A percentile compares a stretch with the other conserved stretches of the same genome.
phyloP scores from a whole-genome alignment of 2,888 invertebrate species.

The Lasius platythorax region DNA sequence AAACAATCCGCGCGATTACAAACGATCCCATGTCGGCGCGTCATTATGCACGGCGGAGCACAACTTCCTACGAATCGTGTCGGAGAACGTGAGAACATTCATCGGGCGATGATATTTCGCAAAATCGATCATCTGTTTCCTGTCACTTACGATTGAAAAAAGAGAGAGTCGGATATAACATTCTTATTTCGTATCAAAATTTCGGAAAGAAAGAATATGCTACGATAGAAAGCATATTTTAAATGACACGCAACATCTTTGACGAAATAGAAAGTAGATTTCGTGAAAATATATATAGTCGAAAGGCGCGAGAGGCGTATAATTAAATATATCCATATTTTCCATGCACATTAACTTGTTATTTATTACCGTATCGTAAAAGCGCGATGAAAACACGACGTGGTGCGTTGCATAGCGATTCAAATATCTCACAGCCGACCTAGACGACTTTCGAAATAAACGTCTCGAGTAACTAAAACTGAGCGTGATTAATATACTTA shows the following conservation, averaged over 20 bases:
- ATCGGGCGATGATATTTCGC: background rate
- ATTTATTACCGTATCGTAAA: background rate
- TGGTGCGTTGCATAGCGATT: background rate
- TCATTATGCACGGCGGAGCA: slow-evolving; percentile 5
- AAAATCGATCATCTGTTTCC: background rate
- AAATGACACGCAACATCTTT: background rate
- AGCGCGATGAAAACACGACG: background rate
- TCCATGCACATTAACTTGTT: background rate
- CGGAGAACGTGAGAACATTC: background rate
- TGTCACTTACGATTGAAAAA: background rate
- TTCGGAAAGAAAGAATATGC: background rate
- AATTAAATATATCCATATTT: slow-evolving; percentile 6
- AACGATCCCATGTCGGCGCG: slow-evolving; percentile 39
- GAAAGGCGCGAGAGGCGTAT: background rate
- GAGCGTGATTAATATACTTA: slow-evolving; percentile 42
- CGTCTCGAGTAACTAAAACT: slow-evolving; percentile 41
- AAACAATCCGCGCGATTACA: slow-evolving; percentile 44
- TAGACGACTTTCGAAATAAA: slow-evolving; percentile 48
- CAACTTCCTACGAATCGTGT: slow-evolving; percentile 10
- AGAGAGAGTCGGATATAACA: background rate
- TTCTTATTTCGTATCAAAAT: background rate
- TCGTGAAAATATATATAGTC: background rate
- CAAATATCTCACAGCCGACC: slow-evolving; percentile 26
- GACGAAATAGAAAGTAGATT: background rate
- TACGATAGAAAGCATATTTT: background rate